These are phyloP conservation scores for Schizothorax lantsangensis DNA, from an alignment of 2,797 vertebrate species.

Conservation along the genomic window DNA sequence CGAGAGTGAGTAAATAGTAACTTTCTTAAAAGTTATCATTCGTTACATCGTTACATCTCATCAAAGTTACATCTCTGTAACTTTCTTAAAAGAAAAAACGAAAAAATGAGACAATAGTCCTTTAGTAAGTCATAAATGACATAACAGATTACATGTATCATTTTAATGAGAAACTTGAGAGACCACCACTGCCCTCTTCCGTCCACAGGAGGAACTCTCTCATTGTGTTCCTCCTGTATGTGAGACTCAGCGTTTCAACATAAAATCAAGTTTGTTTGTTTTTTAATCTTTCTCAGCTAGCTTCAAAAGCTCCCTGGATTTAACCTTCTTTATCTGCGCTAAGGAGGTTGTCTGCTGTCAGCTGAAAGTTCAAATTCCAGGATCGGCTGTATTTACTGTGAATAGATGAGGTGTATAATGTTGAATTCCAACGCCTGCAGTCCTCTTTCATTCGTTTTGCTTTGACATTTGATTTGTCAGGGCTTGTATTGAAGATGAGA, in stretches of 20 bases:
- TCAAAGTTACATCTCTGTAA: not conserved
- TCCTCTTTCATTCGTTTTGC: not conserved
- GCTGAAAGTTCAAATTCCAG: not conserved
- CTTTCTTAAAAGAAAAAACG: not conserved
- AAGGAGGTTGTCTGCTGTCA: not conserved
- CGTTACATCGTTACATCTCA: too few relatives aligned
- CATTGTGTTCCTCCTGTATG: not conserved
- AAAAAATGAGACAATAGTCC: not conserved
- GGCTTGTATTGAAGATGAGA: not conserved
- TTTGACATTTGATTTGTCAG: slow-evolving; percentile 8
- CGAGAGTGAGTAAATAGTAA: not conserved
- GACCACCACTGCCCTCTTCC: not conserved
- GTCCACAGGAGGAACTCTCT: not conserved
- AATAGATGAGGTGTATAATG: not conserved
- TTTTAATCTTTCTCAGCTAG: not conserved
- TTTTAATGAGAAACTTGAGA: not conserved
- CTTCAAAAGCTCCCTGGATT: not conserved
- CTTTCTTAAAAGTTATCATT: not conserved
- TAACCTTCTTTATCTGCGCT: not conserved
- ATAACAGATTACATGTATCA: not conserved
- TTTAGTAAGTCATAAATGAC: not conserved
- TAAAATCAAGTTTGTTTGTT: not conserved
- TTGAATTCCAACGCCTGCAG: not conserved
- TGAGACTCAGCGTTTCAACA: not conserved
- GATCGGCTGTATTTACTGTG: not conserved